Evolutionary conservation across 2,797 vertebrate species (phyloP), one percentile per base, ranked within the genome.

Genomic region (Eupleurogrammus muticus): DNA sequence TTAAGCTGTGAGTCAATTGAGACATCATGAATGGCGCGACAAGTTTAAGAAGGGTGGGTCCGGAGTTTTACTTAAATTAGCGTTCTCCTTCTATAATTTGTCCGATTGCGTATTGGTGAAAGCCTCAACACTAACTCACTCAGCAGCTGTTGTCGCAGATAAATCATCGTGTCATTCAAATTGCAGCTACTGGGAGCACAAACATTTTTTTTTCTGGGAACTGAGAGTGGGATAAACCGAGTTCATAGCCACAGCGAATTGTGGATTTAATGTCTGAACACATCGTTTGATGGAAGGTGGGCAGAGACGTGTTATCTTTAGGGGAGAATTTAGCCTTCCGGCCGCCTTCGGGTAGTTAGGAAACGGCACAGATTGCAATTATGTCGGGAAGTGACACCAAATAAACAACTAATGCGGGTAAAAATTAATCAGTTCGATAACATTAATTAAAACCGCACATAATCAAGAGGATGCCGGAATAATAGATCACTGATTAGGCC

Each of bases 161-260:
- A 75, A 66, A 65, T 58, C 44, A 23, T 17, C 2, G 36, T 66
- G 58, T 72, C 58, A 52, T 81, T 73, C 67, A 78, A 70, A 56
- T 66, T 34, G 50, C 61, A 79, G 57, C 42, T 51, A 75, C 64
- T 79, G 55, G 32, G 60, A 78, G 73, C 50, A 66, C 51, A 84
- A 81, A 80, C 84, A 76, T 83, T 81, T 79, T 81, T 83, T 81
- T 79, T 81, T 70, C 79, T 80, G 76, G 79, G 76, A 67, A 44
- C n/a, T 44, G 4, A 64, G 52, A 50, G 56, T 61, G 73, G 83
- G 86, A 81, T 65, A 59, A 80, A 65, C 65, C 42, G 40, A 17
- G 40, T 67, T 55, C 53, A 35, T 7, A 14, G 44, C 14, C 1
- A 64, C 66, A 73, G 73, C 73, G 79, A 75, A 75, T 46, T 34